phyloP scores from a whole-genome alignment of 2,797 vertebrate species.

The Poecilia gillii region DNA sequence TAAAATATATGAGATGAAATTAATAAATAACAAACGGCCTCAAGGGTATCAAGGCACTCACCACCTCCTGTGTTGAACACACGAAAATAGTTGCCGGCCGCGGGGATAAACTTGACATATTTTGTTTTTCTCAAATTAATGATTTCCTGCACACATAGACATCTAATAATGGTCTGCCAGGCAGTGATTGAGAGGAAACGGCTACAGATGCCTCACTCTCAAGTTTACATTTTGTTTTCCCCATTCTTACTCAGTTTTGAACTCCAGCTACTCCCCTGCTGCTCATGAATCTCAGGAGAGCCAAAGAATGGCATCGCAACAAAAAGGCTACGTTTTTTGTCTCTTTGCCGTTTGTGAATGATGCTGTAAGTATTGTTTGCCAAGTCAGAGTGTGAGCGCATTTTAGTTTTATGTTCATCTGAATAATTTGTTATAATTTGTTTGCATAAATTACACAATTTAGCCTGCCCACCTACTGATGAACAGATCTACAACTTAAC shows the following conservation, averaged over 20 bases:
- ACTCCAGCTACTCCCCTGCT: conserved; percentile 58
- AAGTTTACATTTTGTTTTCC: conserved; percentile 52
- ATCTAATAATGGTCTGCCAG: conserved; percentile 61
- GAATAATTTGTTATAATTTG: background rate
- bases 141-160: conserved; percentile 52
- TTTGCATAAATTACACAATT: background rate
- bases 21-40: conserved; percentile 70
- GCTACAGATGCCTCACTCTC: conserved; percentile 48
- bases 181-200: conserved; percentile 60
- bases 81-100: conserved; percentile 62
- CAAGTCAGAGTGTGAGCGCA: background rate
- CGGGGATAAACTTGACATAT: conserved; percentile 73
- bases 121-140: conserved; percentile 71
- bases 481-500: too few species aligned
- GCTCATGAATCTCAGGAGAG: conserved; percentile 51
- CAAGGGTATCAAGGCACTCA: conserved; percentile 55
- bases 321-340: conserved; percentile 51
- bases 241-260: conserved; percentile 61
- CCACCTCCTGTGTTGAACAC: conserved; percentile 50
- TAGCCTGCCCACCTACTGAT: background rate
- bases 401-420: background rate
- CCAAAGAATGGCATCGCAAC: conserved; percentile 16
- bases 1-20: conserved; percentile 62
- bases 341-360: conserved; percentile 29
- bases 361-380: conserved; percentile 37